Evolutionary conservation across 1,140 invertebrate genomes (phyloP).

Genomic region (Goniozus legneri): DNA sequence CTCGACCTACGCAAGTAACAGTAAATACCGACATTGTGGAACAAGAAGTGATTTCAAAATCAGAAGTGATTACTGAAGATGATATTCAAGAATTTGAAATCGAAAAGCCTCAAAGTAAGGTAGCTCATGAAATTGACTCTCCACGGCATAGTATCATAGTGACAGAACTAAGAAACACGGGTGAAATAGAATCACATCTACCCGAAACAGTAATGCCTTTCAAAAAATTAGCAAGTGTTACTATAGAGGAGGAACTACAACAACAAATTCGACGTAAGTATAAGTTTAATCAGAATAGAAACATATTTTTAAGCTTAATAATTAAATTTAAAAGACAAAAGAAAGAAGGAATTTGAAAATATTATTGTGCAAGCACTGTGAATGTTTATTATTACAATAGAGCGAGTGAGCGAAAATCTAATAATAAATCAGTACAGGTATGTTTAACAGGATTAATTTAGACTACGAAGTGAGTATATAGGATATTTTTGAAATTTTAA

Average conservation of each 20-base stretch:
- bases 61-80: constrained; percentile 43
- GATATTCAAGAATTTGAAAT: constrained; percentile 37
- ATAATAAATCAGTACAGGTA: no score
- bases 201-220: constrained; percentile 41
- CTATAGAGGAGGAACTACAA: constrained; percentile 40
- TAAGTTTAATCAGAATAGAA: constrained; percentile 16
- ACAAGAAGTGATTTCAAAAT: constrained; percentile 42
- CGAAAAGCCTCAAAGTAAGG: constrained; percentile 30
- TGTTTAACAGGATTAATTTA: no score
- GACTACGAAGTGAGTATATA: no score
- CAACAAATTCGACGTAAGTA: constrained; percentile 58
- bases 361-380: no score
- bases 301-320: no score
- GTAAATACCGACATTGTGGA: constrained; percentile 42
- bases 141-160: constrained; percentile 54
- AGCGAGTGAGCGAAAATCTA: no score
- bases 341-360: background rate
- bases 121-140: constrained; percentile 41
- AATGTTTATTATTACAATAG: no score
- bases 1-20: constrained; percentile 42
- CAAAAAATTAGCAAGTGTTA: constrained; percentile 33
- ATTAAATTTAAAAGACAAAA: background rate
- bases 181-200: constrained; percentile 51
- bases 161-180: constrained; percentile 51
- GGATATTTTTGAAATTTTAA: no score